Percentiles rank a stretch among this genome's conserved stretches.
Evolutionary conservation across 64 coral and sea anemone genomes (phyloP).

Genomic region (Platygyra sinensis): DNA sequence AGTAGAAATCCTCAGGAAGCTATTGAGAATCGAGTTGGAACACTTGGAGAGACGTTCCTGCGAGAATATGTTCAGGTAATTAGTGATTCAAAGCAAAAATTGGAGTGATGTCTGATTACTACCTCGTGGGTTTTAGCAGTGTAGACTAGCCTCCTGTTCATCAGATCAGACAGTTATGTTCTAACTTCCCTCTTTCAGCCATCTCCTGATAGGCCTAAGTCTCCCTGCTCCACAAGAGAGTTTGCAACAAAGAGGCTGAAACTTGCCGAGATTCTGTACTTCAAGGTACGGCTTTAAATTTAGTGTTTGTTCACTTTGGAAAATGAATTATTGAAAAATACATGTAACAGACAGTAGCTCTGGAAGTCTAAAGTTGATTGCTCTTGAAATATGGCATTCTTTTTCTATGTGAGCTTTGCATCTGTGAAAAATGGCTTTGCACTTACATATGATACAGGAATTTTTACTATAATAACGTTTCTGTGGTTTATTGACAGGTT

Average conservation of each 20-base stretch:
- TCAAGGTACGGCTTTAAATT: slow-evolving; percentile 68
- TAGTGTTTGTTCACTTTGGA: background rate
- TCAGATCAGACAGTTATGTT: too few species aligned
- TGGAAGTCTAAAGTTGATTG: too few species aligned
- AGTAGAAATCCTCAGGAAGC: slow-evolving; percentile 80
- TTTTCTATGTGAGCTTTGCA: too few species aligned
- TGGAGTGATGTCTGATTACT: background rate
- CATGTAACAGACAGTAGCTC: too few species aligned
- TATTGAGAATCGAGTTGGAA: slow-evolving; percentile 74
- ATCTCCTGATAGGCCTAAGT: slow-evolving; percentile 80
- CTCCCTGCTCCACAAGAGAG: slow-evolving; percentile 89
- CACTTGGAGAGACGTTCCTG: slow-evolving; percentile 86
- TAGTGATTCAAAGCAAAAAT: background rate
- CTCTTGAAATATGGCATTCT: too few species aligned
- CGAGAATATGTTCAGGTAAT: slow-evolving; percentile 88
- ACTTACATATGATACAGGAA: too few species aligned
- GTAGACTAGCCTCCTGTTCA: too few species aligned
- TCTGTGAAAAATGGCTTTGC: too few species aligned
- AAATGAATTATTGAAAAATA: background rate
- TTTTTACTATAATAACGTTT: too few species aligned
- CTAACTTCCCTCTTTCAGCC: slow-evolving; percentile 51
- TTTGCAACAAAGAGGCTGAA: slow-evolving; percentile 91
- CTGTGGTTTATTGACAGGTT: slow-evolving; percentile 51
- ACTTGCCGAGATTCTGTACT: slow-evolving; percentile 92
- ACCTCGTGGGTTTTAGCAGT: too few species aligned